Evolutionary conservation across 2,888 invertebrate genomes (phyloP).

Genomic region (Torymus tubicola): DNA sequence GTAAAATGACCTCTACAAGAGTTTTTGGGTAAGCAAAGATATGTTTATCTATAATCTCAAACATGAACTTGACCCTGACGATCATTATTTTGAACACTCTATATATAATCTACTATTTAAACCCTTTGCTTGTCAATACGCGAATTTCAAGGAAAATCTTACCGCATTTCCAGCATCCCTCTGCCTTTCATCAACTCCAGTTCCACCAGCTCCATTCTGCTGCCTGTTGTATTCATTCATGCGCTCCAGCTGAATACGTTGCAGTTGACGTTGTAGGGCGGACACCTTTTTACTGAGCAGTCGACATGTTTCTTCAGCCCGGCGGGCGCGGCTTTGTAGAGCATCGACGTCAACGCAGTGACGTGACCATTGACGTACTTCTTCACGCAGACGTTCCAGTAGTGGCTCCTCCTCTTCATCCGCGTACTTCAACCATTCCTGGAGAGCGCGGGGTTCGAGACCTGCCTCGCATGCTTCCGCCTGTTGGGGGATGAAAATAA

Average conservation of each 20-base stretch:
- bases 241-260: conserved; percentile 69
- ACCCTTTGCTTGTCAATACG: no score
- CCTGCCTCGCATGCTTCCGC: conserved; percentile 75
- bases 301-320: conserved; percentile 79
- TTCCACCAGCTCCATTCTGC: conserved; percentile 32
- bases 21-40: no score
- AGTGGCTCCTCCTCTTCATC: conserved; percentile 68
- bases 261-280: conserved; percentile 69
- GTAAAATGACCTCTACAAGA: no score
- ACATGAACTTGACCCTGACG: no score
- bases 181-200: no score
- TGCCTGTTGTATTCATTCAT: conserved; percentile 66
- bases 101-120: no score
- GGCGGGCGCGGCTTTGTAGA: conserved; percentile 83
- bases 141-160: no score
- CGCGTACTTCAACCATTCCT: conserved; percentile 70
- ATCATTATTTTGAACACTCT: no score
- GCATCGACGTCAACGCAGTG: conserved; percentile 89
- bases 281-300: conserved; percentile 71
- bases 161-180: background rate
- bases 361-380: conserved; percentile 87
- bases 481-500: conserved; percentile 59
- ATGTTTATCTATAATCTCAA: no score
- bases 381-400: conserved; percentile 76
- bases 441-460: conserved; percentile 71